Base-by-base conservation (phyloP, 1,140 invertebrate genomes). In the Macrotrachela quadricornifera region DNA sequence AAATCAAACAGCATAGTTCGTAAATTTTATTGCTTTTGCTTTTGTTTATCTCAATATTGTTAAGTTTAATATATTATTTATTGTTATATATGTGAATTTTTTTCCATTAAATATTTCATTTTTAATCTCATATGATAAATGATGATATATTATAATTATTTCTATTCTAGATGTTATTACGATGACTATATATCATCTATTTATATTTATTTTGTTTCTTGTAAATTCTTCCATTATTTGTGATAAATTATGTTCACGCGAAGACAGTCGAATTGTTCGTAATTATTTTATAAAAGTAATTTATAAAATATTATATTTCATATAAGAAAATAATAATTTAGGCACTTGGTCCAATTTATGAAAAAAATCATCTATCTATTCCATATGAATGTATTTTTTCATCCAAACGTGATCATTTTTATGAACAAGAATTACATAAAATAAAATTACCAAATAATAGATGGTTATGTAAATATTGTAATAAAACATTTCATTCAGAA, bases 361-460 rank as follows among this genome's bases (percentile, higher is more conserved):
- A 46, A 21, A 48, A 42, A 46, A 40, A 53, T 16, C 44, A 40
- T 40, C 16, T 30, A 18, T 44, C 51, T n/a, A 37, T 53, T 15
- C 45, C 51, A n/a, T 37, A 53, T 6, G 16, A 11, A 40, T 53
- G 51, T 40, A 21, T 44, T 12, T 53, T 47, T 30, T 53, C 51
- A 1, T 44, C 51, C 1, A 13, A 17, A 16, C 44, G 45, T 16
- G 51, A 53, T 17, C 40, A 40, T 10, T 53, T 43, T 45, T 44
- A 53, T 40, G 15, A 30, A 30, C 51, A 53, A n/a, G 51, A 53
- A n/a, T 46, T 46, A 6, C 46, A 53, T 36, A 53, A 53, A 47
- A 40, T 44, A 38, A 53, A 53, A 53, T 15, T 53, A 14, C 37
- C 46, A 44, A 30, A 39, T 9, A 9, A 21, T 36, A 39, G 30